Base-by-base conservation (phyloP, 35 echinoderm and acorn worm species). In the Stichopus chloronotus region DNA sequence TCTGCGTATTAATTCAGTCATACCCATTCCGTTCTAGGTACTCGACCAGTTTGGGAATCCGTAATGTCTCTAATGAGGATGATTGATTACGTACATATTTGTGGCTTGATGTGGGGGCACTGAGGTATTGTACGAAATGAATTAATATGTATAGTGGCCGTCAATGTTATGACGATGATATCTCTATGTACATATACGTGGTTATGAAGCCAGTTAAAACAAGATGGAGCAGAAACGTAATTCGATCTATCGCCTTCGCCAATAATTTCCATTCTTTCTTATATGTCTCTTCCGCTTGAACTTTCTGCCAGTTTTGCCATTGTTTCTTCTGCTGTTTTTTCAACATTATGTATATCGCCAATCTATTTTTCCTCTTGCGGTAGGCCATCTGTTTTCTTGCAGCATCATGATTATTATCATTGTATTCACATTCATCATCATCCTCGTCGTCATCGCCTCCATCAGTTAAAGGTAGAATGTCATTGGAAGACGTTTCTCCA, bases 251-350 rank as follows among this genome's bases (percentile, higher is more conserved):
- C 7, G 60, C 63, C 5, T 14, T 89, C 2, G 87, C 87, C 57
- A 89, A 57, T 24, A 89, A 53, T 54, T 89, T 89, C 87, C 87
- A 89, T 71, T 89, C 87, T 74, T 61, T 59, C 24, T 71, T 89
- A 74, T 89, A 89, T 54, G 13, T 89, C 7, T 71, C 59, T 17
- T 71, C 57, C 11, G 30, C 82, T 85, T 85, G 55, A 5, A 85
- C 24, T 20, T 85, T 58, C 58, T 58, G 1, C 21, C n/a, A 56
- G 13, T 24, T 57, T 9, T 14, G 52, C 52, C 55, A 20, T 58
- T 85, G 82, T 58, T 58, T 85, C 7, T 72, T n/a, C 6, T 72
- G 69, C 22, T 72, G 13, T 72, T 72, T 72, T 6, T 72, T 72
- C 69, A 72, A 72, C 69, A 72, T 72, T 14, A 72, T 72, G 69